Evolutionary conservation across 2,797 vertebrate species (phyloP).

Genomic region (Varecia variegata): DNA sequence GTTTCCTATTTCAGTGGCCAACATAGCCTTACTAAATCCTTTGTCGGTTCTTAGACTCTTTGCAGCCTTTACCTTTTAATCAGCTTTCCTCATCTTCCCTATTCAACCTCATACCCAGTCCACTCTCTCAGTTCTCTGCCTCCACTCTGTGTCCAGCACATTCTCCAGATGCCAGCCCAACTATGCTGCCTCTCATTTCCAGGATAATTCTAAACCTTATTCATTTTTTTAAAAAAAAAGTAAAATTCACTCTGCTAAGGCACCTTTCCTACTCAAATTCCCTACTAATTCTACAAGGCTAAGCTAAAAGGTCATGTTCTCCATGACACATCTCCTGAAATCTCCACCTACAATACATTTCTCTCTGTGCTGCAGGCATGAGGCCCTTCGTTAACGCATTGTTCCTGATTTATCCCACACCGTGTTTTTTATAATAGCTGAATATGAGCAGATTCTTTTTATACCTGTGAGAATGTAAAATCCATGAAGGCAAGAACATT

Average conservation of each 20-base stretch:
- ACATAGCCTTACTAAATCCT: neutral
- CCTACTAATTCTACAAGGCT: neutral
- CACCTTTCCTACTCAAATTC: neutral
- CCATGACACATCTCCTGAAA: neutral
- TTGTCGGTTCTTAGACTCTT: neutral
- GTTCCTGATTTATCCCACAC: slow-evolving; percentile 57
- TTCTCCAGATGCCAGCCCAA: neutral
- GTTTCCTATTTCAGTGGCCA: neutral
- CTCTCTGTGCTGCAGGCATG: neutral
- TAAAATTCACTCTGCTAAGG: neutral
- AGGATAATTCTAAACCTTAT: neutral
- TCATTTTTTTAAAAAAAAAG: neutral
- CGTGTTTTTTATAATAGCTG: slow-evolving; percentile 50
- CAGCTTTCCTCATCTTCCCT: neutral
- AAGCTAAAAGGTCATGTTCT: neutral
- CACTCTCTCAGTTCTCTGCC: neutral
- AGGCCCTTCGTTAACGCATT: slow-evolving; percentile 6
- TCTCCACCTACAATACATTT: neutral
- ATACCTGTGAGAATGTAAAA: slow-evolving; percentile 59
- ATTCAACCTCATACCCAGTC: neutral
- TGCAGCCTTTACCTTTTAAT: neutral
- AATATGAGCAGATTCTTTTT: slow-evolving; percentile 50
- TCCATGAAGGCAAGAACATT: slow-evolving; percentile 49
- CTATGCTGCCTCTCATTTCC: neutral
- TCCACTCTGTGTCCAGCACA: neutral